Conservation (phyloP, 2,888 invertebrate species). For the Cryptus armator region DNA sequence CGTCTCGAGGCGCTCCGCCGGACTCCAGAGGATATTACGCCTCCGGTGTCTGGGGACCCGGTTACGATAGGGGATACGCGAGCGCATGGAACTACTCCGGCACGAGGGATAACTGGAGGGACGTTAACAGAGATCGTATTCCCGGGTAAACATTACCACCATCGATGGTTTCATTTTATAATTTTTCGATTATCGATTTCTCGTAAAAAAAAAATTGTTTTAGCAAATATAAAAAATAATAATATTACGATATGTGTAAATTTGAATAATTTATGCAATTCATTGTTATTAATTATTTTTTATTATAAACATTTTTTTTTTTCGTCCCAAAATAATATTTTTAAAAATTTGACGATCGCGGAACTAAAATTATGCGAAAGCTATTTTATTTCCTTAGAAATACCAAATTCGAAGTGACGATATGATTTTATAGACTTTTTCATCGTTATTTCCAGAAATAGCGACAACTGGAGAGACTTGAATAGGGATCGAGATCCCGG, state of each 20-base stretch:
- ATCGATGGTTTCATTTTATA: background rate
- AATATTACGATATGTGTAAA: too few species aligned
- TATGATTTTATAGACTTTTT: conserved; percentile 9
- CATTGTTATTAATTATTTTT: too few species aligned
- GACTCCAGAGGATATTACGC: conserved; percentile 76
- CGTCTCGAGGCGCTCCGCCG: conserved; percentile 66
- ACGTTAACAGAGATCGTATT: conserved; percentile 77
- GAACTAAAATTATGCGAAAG: too few species aligned
- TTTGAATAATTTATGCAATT: too few species aligned
- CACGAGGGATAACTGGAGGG: conserved; percentile 77
- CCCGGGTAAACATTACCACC: conserved; percentile 63
- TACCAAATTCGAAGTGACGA: conserved; percentile 6
- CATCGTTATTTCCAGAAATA: conserved; percentile 43
- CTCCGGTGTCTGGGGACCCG: conserved; percentile 75
- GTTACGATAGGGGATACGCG: conserved; percentile 78
- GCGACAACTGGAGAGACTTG: conserved; percentile 71
- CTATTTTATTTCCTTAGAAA: background rate
- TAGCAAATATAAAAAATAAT: too few species aligned
- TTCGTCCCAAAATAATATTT: too few species aligned
- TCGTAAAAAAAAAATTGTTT: too few species aligned
- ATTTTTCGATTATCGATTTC: too few species aligned
- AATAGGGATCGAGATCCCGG: conserved; percentile 71
- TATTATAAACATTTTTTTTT: too few species aligned
- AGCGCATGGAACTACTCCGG: conserved; percentile 80
- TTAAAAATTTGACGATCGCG: too few species aligned